Evolutionary conservation across 2,888 invertebrate species (phyloP).

Genomic region (Calameuta pallipes): DNA sequence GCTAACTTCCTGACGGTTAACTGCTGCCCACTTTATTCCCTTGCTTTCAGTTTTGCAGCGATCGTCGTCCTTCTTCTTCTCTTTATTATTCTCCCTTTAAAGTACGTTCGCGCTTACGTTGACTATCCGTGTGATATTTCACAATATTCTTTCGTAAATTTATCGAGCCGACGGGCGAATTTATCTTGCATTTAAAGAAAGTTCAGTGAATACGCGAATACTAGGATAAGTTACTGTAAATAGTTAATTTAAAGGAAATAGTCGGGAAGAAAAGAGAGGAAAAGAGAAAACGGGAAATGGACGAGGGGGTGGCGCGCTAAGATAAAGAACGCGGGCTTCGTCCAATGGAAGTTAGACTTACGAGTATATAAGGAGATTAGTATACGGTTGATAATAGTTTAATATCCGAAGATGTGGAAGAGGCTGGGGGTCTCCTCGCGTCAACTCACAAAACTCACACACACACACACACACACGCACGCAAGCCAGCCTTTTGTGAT

Average conservation of each 20-base stretch:
- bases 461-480: background rate
- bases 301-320: background rate
- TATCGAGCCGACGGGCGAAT: background rate
- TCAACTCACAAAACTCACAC: background rate
- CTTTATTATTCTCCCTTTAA: background rate
- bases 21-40: background rate
- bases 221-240: background rate
- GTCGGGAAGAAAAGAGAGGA: background rate
- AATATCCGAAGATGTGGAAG: background rate
- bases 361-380: background rate
- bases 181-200: background rate
- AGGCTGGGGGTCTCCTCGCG: background rate
- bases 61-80: background rate
- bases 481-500: conserved; percentile 62
- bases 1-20: background rate
- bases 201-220: background rate
- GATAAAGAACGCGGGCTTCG: background rate
- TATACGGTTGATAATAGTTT: background rate
- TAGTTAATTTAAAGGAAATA: background rate
- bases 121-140: background rate
- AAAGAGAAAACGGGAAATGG: background rate
- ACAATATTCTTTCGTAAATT: background rate
- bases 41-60: background rate
- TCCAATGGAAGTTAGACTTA: background rate
- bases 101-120: background rate